Evolutionary conservation across 2,113 vertebrate species (phyloP).

Genomic region (Australoheros scitulus): DNA sequence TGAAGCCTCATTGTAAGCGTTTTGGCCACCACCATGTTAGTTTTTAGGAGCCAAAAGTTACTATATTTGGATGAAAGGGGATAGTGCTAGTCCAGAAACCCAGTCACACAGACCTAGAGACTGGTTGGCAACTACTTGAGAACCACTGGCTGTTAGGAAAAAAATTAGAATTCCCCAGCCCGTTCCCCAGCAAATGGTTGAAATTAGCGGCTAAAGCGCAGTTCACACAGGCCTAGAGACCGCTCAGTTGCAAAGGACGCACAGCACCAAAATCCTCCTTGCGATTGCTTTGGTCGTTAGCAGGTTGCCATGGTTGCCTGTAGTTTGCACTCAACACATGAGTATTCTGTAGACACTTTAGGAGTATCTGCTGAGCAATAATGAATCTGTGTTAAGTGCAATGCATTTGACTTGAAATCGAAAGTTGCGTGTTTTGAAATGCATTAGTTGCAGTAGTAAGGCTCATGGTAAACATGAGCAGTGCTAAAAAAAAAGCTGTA

Average conservation of each 20-base stretch:
- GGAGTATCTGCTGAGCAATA: too few relatives aligned
- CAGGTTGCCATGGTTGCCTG: too few relatives aligned
- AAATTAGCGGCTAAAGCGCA: not conserved
- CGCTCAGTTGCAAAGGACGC: not conserved
- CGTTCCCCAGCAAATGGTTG: not conserved
- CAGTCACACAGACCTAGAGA: not conserved
- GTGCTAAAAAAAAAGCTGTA: not conserved
- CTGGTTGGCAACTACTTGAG: not conserved
- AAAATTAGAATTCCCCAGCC: not conserved
- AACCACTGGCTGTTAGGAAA: not conserved
- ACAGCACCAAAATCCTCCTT: too few relatives aligned
- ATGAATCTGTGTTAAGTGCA: too few relatives aligned
- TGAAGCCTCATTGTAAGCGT: not conserved
- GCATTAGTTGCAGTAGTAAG: not conserved
- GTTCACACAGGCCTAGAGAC: not conserved
- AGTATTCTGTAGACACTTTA: too few relatives aligned
- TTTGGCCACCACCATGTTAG: not conserved
- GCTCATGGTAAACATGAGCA: not conserved
- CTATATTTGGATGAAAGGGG: not conserved
- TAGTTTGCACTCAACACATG: too few relatives aligned
- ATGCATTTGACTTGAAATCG: too few relatives aligned
- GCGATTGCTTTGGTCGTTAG: too few relatives aligned
- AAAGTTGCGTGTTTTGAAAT: too few relatives aligned
- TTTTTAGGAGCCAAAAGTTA: not conserved
- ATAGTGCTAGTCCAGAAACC: not conserved